phyloP scores from a whole-genome alignment of 2,888 invertebrate species.

The Steinernema hermaphroditum region DNA sequence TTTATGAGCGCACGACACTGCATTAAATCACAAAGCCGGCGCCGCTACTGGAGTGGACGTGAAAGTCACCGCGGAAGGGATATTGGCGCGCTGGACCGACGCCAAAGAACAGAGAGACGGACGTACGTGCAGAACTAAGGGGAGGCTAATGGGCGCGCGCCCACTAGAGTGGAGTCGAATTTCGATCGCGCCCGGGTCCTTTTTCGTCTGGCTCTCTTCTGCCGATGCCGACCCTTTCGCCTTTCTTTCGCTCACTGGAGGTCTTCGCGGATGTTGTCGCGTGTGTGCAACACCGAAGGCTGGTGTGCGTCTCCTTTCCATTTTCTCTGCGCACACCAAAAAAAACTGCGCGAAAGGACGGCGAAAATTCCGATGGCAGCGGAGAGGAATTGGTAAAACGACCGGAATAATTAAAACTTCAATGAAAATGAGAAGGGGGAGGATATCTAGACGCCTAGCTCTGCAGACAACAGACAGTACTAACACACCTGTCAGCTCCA shows the following conservation, averaged over 20 bases:
- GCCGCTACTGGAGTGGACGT: not conserved
- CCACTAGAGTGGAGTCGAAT: conserved; percentile 23
- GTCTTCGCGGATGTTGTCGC: not conserved
- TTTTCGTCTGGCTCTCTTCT: conserved; percentile 14
- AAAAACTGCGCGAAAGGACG: not conserved
- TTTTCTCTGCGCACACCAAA: not conserved
- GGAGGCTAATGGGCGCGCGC: not conserved
- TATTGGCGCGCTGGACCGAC: conserved; percentile 21
- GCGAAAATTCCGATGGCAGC: not conserved
- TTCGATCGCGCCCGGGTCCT: conserved; percentile 16
- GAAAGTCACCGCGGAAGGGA: not conserved
- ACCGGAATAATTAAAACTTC: not conserved
- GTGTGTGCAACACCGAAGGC: not conserved
- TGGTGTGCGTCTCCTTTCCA: not conserved
- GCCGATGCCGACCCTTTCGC: not conserved
- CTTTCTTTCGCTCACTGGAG: not conserved
- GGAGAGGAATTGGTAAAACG: not conserved
- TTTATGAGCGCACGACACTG: not conserved
- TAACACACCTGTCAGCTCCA: too few species aligned
- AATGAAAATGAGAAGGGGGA: not conserved
- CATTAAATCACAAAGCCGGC: not conserved
- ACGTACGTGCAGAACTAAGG: conserved; percentile 9
- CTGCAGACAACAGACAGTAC: too few species aligned
- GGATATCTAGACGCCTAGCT: too few species aligned
- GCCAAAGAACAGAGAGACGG: not conserved